Conservation (phyloP, 2,113 vertebrate species). For the Lepidothrix coronata region DNA sequence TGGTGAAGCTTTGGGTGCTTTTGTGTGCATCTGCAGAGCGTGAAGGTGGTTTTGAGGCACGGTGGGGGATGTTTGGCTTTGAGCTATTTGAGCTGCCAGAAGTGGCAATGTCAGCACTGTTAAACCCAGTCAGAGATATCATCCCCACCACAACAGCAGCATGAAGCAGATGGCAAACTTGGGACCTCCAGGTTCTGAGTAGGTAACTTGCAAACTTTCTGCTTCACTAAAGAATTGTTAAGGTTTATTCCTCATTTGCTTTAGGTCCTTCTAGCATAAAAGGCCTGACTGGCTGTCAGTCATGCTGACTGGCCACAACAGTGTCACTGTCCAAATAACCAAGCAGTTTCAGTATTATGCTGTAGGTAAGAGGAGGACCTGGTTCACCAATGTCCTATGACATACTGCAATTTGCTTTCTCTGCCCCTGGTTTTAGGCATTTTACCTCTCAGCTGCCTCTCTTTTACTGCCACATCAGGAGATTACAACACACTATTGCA, state of each 20-base stretch:
- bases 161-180: not conserved
- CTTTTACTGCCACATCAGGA: not conserved
- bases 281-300: not conserved
- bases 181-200: not conserved
- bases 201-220: not conserved
- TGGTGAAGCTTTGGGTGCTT: not conserved
- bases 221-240: not conserved
- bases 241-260: not conserved
- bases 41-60: not conserved
- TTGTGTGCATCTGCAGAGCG: too few relatives aligned
- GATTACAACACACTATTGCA: not conserved
- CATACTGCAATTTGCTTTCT: not conserved
- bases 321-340: not conserved
- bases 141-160: not conserved
- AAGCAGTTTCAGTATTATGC: not conserved
- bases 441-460: not conserved
- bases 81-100: not conserved
- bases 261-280: not conserved
- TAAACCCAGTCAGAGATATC: not conserved
- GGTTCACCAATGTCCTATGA: not conserved
- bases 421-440: not conserved
- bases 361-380: not conserved
- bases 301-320: not conserved
- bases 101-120: rapidly evolving
- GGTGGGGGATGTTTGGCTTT: not conserved